Conservation (phyloP, 2,888 invertebrate species). For the Drosophila diplacantha region DNA sequence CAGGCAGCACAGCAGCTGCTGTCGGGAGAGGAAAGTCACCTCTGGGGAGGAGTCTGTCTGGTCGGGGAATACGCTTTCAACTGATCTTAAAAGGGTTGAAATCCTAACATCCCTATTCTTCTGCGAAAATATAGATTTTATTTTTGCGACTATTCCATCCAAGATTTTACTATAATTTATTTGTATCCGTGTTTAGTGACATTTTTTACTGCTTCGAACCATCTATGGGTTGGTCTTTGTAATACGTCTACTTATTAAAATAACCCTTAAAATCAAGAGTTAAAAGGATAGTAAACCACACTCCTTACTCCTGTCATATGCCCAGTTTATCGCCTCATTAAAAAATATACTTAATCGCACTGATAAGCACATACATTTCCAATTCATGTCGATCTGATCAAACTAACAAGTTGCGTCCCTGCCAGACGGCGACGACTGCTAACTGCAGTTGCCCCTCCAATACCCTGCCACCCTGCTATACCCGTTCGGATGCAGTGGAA, state of each 20-base stretch:
- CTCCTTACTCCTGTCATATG: neutral
- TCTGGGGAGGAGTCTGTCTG: constrained; percentile 13
- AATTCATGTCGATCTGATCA: constrained; percentile 39
- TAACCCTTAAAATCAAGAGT: neutral
- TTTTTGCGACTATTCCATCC: neutral
- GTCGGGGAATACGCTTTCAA: constrained; percentile 10
- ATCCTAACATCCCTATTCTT: neutral
- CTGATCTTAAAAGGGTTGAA: neutral
- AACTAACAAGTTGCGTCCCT: constrained; percentile 46
- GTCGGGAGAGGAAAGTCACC: constrained; percentile 13
- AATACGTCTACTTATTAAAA: neutral
- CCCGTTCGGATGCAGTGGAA: constrained; percentile 51
- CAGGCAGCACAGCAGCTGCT: constrained; percentile 28
- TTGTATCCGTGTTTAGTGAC: neutral
- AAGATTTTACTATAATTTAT: neutral
- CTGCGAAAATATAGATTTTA: neutral
- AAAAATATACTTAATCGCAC: constrained; percentile 9
- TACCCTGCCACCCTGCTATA: constrained; percentile 4
- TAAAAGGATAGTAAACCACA: neutral
- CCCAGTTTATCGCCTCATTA: constrained; percentile 1
- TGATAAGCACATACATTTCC: constrained; percentile 50
- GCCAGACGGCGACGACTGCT: constrained; percentile 37
- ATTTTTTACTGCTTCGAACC: too few species aligned
- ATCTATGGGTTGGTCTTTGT: neutral
- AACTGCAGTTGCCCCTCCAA: constrained; percentile 15